phyloP scores from a whole-genome alignment of 53 echinoderm and acorn worm species.

The Zoroaster sp. region DNA sequence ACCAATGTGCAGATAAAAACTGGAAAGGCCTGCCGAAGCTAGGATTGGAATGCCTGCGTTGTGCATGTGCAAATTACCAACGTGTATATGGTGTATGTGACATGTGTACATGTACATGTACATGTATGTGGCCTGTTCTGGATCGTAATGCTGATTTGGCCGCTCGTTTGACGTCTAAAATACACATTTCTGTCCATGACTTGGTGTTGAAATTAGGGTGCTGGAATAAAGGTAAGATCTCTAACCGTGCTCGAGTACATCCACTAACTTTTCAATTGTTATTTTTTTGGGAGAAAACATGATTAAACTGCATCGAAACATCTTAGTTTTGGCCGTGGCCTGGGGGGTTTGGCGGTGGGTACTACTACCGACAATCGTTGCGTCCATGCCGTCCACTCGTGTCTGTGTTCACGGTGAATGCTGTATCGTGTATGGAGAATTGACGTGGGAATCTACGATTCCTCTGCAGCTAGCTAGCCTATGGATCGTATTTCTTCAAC shows the following conservation, averaged over 20 bases:
- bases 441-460: too few species aligned
- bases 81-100: not conserved
- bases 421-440: not conserved
- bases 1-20: conserved; percentile 21
- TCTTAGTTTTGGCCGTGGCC: not conserved
- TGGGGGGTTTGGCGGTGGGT: not conserved
- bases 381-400: not conserved
- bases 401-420: not conserved
- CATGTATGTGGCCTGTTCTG: too few species aligned
- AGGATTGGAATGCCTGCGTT: not conserved
- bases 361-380: not conserved
- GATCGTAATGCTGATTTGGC: too few species aligned
- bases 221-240: not conserved
- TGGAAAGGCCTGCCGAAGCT: not conserved
- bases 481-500: too few species aligned
- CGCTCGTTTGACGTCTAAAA: not conserved
- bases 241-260: not conserved
- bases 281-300: not conserved
- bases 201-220: not conserved
- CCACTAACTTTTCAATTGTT: not conserved
- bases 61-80: not conserved
- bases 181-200: not conserved
- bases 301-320: not conserved
- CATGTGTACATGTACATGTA: not conserved
- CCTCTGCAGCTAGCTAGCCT: too few species aligned